phyloP scores from a whole-genome alignment of 2,113 vertebrate genomes.

The Osmerus eperlanus region DNA sequence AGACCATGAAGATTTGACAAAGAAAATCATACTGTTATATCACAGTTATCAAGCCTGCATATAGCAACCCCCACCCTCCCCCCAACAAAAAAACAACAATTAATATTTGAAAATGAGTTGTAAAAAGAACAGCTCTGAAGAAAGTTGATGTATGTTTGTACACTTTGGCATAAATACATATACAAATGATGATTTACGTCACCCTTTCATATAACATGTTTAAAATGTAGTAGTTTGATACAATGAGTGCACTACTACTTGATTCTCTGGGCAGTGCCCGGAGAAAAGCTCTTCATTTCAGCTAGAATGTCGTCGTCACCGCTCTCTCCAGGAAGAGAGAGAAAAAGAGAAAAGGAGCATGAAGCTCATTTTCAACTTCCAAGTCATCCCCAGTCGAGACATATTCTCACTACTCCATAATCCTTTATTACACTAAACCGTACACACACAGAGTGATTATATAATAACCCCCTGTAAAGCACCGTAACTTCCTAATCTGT shows the following conservation, averaged over 20 bases:
- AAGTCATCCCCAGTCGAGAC: conserved; percentile 75
- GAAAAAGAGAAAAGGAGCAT: not conserved
- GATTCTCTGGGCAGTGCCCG: too few relatives aligned
- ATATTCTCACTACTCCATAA: conserved; percentile 79
- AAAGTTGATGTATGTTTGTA: too few relatives aligned
- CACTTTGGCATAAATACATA: too few relatives aligned
- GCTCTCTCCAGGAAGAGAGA: not conserved
- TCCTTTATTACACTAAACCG: conserved; percentile 90
- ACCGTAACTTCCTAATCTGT: conserved; percentile 99
- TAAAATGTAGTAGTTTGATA: too few relatives aligned
- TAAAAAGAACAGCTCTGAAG: too few relatives aligned
- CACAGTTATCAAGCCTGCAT: too few relatives aligned
- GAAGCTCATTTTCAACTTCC: conserved; percentile 46
- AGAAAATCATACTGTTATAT: not conserved
- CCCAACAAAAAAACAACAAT: too few relatives aligned
- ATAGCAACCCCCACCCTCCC: too few relatives aligned
- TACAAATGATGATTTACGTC: too few relatives aligned
- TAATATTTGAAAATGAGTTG: too few relatives aligned
- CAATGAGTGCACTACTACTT: too few relatives aligned
- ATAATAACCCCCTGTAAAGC: conserved; percentile 94
- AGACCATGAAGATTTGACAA: not conserved
- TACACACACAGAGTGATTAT: conserved; percentile 90
- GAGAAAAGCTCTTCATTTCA: not conserved
- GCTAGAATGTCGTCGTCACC: not conserved
- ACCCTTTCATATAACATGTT: too few relatives aligned